Evolutionary conservation across 2,797 vertebrate species (phyloP).

Genomic region (Oreochromis mossambicus): DNA sequence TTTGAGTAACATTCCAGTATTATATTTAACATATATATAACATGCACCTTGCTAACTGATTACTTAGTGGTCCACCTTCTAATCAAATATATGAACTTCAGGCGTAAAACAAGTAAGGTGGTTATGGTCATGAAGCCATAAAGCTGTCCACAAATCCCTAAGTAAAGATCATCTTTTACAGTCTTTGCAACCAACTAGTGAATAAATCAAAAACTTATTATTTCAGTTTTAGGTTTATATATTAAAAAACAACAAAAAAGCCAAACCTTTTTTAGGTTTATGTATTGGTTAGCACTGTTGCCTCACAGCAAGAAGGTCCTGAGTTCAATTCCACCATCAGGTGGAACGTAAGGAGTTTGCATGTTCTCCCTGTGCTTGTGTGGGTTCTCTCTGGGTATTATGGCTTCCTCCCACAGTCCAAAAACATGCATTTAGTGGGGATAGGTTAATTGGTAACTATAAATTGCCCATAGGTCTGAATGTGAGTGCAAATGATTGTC

Average conservation of each 20-base stretch:
- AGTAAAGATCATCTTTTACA: background rate
- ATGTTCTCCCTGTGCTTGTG: background rate
- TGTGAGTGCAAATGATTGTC: background rate
- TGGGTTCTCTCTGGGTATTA: background rate
- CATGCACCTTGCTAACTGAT: background rate
- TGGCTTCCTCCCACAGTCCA: background rate
- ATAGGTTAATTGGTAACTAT: background rate
- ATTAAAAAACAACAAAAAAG: background rate
- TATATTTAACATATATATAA: too few relatives aligned
- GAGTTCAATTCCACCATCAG: background rate
- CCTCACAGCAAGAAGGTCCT: background rate
- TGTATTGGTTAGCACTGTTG: background rate
- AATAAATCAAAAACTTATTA: background rate
- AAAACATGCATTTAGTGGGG: background rate
- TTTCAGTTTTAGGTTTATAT: background rate
- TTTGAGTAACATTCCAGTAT: too few relatives aligned
- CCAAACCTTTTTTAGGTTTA: background rate
- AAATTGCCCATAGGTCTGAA: background rate
- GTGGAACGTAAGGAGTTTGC: background rate
- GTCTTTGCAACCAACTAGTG: background rate
- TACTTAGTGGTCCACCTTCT: background rate
- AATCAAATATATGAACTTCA: background rate
- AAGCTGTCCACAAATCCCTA: background rate
- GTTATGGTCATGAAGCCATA: background rate
- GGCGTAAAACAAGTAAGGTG: background rate